Conservation (phyloP, 2,797 vertebrate species). For the Nasua narica region DNA sequence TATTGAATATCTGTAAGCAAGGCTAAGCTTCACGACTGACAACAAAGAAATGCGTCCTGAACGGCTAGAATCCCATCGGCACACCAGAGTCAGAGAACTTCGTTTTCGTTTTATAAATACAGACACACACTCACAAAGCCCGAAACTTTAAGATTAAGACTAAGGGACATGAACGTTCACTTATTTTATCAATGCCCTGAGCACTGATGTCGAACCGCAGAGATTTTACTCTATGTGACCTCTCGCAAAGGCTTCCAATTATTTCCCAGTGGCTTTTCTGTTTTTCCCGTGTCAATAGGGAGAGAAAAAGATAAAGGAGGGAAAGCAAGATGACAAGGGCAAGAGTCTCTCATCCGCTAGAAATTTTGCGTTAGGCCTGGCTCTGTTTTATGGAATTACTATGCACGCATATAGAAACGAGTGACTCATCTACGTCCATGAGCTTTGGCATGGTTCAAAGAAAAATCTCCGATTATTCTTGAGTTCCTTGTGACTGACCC, state of each 20-base stretch:
- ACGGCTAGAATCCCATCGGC: no score
- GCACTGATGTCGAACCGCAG: neutral
- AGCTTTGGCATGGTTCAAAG: neutral
- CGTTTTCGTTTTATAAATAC: neutral
- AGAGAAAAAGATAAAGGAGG: neutral
- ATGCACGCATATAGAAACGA: neutral
- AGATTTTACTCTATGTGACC: neutral
- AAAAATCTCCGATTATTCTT: neutral
- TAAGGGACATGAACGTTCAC: accelerated
- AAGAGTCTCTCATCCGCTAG: neutral
- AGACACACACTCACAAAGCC: neutral
- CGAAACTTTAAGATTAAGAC: neutral
- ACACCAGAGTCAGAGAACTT: neutral
- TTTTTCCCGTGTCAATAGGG: neutral
- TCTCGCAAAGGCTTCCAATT: neutral
- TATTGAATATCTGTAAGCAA: neutral
- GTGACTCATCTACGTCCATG: neutral
- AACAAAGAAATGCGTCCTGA: neutral
- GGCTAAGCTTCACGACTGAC: neutral
- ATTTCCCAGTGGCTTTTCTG: neutral
- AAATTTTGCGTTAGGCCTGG: neutral
- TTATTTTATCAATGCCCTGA: neutral
- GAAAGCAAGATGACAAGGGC: neutral
- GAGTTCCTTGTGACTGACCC: neutral
- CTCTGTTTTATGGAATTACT: neutral